Evolutionary conservation across 2,113 vertebrate species (phyloP), one percentile per base, ranked within the genome.

Genomic region (Pleuronectes platessa): DNA sequence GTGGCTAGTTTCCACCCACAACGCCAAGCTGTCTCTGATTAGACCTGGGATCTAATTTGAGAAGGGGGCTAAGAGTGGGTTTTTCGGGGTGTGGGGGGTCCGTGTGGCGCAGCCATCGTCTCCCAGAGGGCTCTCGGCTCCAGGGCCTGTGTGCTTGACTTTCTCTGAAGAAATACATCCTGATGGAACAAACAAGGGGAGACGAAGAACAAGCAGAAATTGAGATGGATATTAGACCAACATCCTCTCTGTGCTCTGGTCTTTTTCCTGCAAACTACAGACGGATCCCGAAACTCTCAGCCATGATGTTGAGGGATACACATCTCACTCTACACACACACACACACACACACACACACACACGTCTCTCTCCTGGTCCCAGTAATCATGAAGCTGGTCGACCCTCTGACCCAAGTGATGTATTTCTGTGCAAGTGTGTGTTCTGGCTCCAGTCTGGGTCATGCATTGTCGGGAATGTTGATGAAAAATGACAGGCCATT

Each of bases 1-100:
- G 92, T 85, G 90, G 92, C 87, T 90, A 89, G 89, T 92, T 93
- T 93, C 91, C 90, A 91, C 88, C 89, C 91, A 89, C 92, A 90
- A 87, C 51, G 79, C 85, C 88, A 91, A 90, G 89, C 89, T 90
- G 89, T 88, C 83, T 92, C 86, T 93, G 89, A 92, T 92, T 94
- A 93, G 86, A 91, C 88, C 86, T 88, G 79, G 81, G 87, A 90
- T 92, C 81, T 93, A 89, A 92, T 93, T 92, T 92, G 88, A 83
- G 78, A 85, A 83, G 76, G 88, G 89, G 87, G 83, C 77, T 90
- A 78, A 49, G 70, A 82, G 79, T 68, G 83, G 85, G 79, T 81
- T 85, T 81, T 85, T n/a, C 13, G 20, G 82, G 83, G 53, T 20
- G 60, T 77, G 72, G 79, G 84, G 61, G 78, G 85, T 79, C 81